phyloP scores from a whole-genome alignment of 1,140 invertebrate genomes.

The Cydia pomonella region DNA sequence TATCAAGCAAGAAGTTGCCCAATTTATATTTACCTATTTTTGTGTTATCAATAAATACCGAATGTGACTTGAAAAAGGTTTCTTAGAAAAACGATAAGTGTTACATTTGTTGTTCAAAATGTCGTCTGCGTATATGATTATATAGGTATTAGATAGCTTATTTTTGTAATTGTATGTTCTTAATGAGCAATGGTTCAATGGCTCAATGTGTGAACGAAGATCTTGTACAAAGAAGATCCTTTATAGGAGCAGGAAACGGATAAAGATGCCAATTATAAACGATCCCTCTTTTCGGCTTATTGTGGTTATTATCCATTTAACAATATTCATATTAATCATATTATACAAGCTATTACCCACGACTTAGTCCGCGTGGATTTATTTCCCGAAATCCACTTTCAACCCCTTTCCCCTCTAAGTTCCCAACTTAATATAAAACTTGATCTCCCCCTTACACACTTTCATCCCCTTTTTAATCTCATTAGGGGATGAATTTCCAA shows the following conservation, averaged over 20 bases:
- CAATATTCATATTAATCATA: no score
- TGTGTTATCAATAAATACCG: slow-evolving; percentile 15
- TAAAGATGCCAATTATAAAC: background rate
- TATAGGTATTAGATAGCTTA: background rate
- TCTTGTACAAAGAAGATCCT: background rate
- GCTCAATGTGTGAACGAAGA: background rate
- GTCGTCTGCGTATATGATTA: background rate
- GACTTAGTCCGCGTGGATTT: no score
- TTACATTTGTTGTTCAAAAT: background rate
- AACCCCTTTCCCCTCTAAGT: no score
- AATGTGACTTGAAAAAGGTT: background rate
- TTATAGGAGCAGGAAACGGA: slow-evolving; percentile 9
- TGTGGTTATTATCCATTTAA: no score
- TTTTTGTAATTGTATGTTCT: background rate
- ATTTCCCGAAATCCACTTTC: no score
- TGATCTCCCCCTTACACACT: no score
- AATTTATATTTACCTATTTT: background rate
- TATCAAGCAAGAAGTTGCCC: slow-evolving; percentile 19
- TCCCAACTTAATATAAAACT: no score
- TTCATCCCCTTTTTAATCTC: no score
- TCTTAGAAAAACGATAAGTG: slow-evolving; percentile 16
- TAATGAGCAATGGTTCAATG: background rate
- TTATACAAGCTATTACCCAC: no score
- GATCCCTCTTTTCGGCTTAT: background rate
- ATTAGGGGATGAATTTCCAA: no score